Evolutionary conservation across 2,113 vertebrate genomes (phyloP).

Genomic region (Pungitius pungitius): DNA sequence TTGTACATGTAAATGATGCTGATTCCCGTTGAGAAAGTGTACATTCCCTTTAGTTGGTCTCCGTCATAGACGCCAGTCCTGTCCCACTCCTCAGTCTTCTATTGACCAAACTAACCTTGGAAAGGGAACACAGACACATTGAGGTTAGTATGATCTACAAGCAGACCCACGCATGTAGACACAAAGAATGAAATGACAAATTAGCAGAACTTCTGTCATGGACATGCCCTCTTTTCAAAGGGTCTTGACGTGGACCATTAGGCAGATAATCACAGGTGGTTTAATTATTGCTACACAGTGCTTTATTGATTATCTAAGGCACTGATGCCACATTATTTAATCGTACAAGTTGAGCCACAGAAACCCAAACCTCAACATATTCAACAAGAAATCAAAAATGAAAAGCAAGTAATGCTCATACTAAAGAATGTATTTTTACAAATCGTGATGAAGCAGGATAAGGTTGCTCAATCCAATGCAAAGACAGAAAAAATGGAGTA

Average conservation of each 20-base stretch:
- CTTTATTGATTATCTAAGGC: background rate
- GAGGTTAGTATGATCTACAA: background rate
- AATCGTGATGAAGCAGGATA: background rate
- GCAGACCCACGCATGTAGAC: background rate
- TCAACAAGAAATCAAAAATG: too few species aligned
- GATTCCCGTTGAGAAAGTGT: conserved; percentile 70
- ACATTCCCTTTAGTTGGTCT: conserved; percentile 75
- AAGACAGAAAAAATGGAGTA: background rate
- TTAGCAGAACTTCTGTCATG: background rate
- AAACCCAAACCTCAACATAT: background rate
- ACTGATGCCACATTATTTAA: background rate
- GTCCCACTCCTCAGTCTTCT: conserved; percentile 31
- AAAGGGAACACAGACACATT: background rate
- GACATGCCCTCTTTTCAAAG: too few species aligned
- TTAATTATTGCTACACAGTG: background rate
- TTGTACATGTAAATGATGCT: conserved; percentile 70
- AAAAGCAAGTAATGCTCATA: too few species aligned
- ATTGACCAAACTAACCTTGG: conserved; percentile 55
- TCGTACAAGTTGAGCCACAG: background rate
- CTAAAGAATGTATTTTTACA: background rate
- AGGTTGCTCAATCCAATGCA: background rate
- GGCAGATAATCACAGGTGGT: background rate
- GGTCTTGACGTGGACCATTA: background rate
- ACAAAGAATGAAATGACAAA: background rate
- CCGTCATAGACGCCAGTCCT: conserved; percentile 39